Evolutionary conservation across 2,888 invertebrate genomes (phyloP).

Genomic region (Nasonovia ribisnigri): DNA sequence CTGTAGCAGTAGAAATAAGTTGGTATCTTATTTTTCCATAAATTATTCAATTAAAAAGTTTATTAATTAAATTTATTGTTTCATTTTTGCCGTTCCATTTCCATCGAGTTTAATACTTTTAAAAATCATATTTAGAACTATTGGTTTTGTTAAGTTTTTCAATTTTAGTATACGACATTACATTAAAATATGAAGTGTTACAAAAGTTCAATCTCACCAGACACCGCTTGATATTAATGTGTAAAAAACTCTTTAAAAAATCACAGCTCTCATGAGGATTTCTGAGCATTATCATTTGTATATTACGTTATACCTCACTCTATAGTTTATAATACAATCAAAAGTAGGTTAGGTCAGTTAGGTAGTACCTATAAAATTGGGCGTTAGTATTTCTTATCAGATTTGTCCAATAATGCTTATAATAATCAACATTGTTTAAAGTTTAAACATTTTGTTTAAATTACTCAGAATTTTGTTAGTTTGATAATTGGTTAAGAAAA

Average conservation of each 20-base stretch:
- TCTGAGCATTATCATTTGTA: not conserved
- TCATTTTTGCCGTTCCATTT: not conserved
- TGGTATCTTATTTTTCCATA: not conserved
- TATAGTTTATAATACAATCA: not conserved
- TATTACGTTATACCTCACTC: not conserved
- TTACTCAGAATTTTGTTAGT: not conserved
- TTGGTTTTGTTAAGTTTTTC: not conserved
- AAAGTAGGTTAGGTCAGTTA: not conserved
- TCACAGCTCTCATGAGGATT: not conserved
- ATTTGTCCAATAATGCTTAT: not conserved
- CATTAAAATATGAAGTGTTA: not conserved
- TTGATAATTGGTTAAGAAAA: not conserved
- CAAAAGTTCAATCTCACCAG: not conserved
- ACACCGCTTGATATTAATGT: not conserved
- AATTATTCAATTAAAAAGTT: not conserved
- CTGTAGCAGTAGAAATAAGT: not conserved
- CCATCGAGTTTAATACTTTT: not conserved
- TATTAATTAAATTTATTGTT: conserved; percentile 9
- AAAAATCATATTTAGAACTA: not conserved
- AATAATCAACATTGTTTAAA: not conserved
- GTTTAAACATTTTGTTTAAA: not conserved
- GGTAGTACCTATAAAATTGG: not conserved
- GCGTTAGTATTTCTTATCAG: not conserved
- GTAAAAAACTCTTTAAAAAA: not conserved
- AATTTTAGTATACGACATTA: not conserved